These are phyloP conservation scores for Acanthoscelides obtectus DNA, from an alignment of 2,888 invertebrate species.

Conservation along the genomic window DNA sequence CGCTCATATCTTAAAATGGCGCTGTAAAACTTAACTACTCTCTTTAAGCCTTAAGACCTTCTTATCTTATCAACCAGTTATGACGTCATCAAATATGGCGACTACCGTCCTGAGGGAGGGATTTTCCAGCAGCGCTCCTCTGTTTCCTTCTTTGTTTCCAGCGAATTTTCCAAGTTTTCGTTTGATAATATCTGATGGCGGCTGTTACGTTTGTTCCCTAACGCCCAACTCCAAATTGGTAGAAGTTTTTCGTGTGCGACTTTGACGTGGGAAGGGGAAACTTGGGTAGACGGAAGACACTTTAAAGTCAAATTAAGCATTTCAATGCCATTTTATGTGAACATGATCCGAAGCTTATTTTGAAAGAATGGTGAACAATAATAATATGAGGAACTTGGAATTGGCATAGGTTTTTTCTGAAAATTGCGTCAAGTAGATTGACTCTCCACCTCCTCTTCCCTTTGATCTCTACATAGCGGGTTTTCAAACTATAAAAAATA, in stretches of 20 bases:
- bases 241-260: not conserved
- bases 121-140: not conserved
- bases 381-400: too few species aligned
- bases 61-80: constrained; percentile 47
- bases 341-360: too few species aligned
- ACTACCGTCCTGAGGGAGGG: not conserved
- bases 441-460: too few species aligned
- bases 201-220: not conserved
- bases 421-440: too few species aligned
- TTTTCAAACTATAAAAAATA: too few species aligned
- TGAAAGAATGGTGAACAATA: too few species aligned
- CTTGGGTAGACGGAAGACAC: too few species aligned
- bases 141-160: not conserved
- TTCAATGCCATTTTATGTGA: too few species aligned
- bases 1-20: constrained; percentile 35
- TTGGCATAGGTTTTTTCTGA: too few species aligned
- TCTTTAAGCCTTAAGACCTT: constrained; percentile 43
- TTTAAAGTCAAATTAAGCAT: too few species aligned
- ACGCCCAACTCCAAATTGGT: not conserved
- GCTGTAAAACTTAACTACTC: constrained; percentile 45
- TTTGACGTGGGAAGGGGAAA: not conserved
- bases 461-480: too few species aligned
- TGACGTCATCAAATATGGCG: constrained; percentile 43
- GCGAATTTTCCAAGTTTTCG: not conserved
- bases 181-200: not conserved